A percentile compares a stretch with the other conserved stretches of the same genome.
These are phyloP conservation scores for Atta cephalotes DNA, from an alignment of 1,140 invertebrate species.

Conservation along the genomic window DNA sequence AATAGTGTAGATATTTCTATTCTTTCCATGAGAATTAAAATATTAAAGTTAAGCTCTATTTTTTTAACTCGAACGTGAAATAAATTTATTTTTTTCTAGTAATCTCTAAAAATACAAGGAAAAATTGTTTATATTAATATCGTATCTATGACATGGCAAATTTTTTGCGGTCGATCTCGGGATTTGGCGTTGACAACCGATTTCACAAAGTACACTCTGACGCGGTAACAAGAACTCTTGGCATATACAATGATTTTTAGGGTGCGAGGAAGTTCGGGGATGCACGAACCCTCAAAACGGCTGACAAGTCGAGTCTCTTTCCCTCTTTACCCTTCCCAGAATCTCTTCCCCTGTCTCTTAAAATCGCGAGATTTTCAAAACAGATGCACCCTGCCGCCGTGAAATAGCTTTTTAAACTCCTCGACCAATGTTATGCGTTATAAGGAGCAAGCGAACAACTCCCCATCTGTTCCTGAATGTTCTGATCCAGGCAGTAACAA, in stretches of 20 bases:
- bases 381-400: conserved; percentile 81
- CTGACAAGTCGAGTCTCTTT: conserved; percentile 72
- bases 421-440: conserved; percentile 70
- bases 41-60: not conserved
- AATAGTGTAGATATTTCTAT: too few relatives aligned
- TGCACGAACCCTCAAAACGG: conserved; percentile 69
- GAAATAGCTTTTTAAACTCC: conserved; percentile 83
- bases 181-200: conserved; percentile 50
- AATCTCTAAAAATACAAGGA: not conserved
- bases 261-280: conserved; percentile 33
- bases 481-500: conserved; percentile 79
- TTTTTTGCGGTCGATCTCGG: conserved; percentile 2
- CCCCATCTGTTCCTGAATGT: conserved; percentile 68
- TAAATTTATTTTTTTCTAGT: not conserved
- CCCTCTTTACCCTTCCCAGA: conserved; percentile 8
- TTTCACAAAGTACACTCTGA: conserved; percentile 19
- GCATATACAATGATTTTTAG: conserved; percentile 66
- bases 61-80: not conserved
- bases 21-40: too few relatives aligned
- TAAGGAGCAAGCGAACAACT: conserved; percentile 60
- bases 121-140: not conserved
- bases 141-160: not conserved
- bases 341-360: conserved; percentile 68
- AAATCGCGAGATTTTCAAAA: conserved; percentile 80
- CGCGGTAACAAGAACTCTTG: conserved; percentile 43